Conservation (phyloP, 2,888 invertebrate genomes). For the Meiosimyza decipiens region DNA sequence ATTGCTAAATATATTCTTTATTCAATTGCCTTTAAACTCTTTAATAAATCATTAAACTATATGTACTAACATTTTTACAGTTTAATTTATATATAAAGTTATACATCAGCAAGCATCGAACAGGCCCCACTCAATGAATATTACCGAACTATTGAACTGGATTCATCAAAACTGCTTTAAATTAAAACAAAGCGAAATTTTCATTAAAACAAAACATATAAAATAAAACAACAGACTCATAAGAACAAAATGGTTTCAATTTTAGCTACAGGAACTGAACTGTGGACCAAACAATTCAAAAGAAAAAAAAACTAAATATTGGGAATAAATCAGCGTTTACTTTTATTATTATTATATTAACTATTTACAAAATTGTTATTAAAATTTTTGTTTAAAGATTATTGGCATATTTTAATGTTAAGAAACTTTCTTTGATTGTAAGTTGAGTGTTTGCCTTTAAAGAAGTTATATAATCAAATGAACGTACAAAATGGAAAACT, state of each 20-base stretch:
- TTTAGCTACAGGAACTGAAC: conserved; percentile 23
- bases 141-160: too few species aligned
- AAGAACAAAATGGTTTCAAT: conserved; percentile 26
- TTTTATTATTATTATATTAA: too few species aligned
- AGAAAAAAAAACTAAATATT: neutral
- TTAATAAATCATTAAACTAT: too few species aligned
- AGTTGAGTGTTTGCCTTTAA: neutral
- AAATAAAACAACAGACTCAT: neutral
- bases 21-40: too few species aligned
- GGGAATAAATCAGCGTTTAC: neutral
- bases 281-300: conserved; percentile 28
- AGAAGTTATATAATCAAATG: neutral
- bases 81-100: conserved; percentile 8
- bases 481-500: conserved; percentile 1
- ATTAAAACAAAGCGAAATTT: conserved; percentile 1
- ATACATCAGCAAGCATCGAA: neutral
- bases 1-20: neutral
- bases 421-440: neutral
- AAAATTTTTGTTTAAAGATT: too few species aligned
- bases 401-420: neutral
- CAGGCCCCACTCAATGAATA: too few species aligned
- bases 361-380: too few species aligned
- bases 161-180: too few species aligned
- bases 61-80: neutral
- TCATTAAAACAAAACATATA: neutral